Conservation (phyloP, 1,140 invertebrate genomes). For the Hycleus phaleratus region DNA sequence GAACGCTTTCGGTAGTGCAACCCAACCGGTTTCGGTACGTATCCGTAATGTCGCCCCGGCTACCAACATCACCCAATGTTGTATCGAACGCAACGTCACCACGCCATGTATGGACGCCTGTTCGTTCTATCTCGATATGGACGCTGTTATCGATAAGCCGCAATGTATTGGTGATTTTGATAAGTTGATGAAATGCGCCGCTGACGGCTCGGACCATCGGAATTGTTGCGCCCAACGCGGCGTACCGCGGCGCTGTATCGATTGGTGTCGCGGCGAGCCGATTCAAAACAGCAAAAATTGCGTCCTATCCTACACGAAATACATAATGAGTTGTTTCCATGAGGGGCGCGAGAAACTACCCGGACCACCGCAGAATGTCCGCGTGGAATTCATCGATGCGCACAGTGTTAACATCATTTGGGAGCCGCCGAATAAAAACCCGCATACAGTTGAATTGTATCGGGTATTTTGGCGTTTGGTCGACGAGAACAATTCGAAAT, state of each 20-base stretch:
- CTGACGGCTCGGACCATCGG: conserved; percentile 71
- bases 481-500: conserved; percentile 30
- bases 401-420: conserved; percentile 57
- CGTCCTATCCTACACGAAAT: conserved; percentile 60
- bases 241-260: conserved; percentile 65
- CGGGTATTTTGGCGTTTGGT: conserved; percentile 55
- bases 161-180: conserved; percentile 74
- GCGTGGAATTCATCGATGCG: conserved; percentile 51
- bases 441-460: conserved; percentile 73
- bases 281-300: conserved; percentile 56
- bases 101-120: conserved; percentile 68
- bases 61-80: conserved; percentile 67
- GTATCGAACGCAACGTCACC: conserved; percentile 65
- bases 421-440: conserved; percentile 73
- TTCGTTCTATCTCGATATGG: conserved; percentile 71
- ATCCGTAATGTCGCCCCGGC: conserved; percentile 51
- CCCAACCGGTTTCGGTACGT: conserved; percentile 62
- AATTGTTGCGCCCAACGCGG: conserved; percentile 67
- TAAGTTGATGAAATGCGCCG: conserved; percentile 77
- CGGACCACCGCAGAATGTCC: conserved; percentile 66
- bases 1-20: conserved; percentile 65
- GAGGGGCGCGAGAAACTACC: conserved; percentile 67
- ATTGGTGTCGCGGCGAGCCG: conserved; percentile 64
- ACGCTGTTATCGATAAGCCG: conserved; percentile 65
- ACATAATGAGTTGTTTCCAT: conserved; percentile 72